phyloP scores from a whole-genome alignment of 1,140 invertebrate species.

The Phthorimaea operculella region DNA sequence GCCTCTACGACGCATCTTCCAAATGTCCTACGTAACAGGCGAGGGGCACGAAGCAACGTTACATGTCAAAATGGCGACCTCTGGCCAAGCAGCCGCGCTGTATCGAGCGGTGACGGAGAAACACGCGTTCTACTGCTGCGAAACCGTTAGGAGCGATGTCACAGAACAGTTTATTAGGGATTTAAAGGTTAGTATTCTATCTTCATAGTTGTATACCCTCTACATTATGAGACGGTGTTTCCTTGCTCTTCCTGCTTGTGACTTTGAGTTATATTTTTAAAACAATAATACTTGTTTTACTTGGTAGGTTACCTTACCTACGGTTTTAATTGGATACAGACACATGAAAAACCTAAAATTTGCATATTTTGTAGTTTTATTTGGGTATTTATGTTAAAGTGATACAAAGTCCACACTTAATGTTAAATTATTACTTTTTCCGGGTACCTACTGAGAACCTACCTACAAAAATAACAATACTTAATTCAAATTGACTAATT shows the following conservation, averaged over 20 bases:
- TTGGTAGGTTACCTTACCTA: no score
- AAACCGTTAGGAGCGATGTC: constrained; percentile 87
- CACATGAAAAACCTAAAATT: no score
- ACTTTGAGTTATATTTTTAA: neutral
- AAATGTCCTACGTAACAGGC: constrained; percentile 78
- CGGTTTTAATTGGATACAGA: no score
- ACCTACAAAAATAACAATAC: no score
- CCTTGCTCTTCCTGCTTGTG: neutral
- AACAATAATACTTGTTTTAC: neutral
- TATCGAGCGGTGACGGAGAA: constrained; percentile 92
- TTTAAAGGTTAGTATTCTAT: constrained; percentile 73
- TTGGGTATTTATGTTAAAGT: no score
- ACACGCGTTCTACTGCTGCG: constrained; percentile 92
- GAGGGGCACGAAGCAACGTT: constrained; percentile 77
- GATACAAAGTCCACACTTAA: no score
- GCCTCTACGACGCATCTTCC: constrained; percentile 78
- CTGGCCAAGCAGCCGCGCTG: constrained; percentile 79
- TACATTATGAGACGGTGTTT: neutral
- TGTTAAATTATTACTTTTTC: no score
- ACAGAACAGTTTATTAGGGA: constrained; percentile 89
- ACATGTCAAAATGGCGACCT: constrained; percentile 84
- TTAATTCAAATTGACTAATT: no score
- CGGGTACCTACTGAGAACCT: no score
- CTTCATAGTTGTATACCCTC: neutral
- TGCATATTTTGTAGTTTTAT: no score